A percentile compares a stretch with the other conserved stretches of the same genome.
Conservation (phyloP, 2,888 invertebrate species). For the Melieria omissa region DNA sequence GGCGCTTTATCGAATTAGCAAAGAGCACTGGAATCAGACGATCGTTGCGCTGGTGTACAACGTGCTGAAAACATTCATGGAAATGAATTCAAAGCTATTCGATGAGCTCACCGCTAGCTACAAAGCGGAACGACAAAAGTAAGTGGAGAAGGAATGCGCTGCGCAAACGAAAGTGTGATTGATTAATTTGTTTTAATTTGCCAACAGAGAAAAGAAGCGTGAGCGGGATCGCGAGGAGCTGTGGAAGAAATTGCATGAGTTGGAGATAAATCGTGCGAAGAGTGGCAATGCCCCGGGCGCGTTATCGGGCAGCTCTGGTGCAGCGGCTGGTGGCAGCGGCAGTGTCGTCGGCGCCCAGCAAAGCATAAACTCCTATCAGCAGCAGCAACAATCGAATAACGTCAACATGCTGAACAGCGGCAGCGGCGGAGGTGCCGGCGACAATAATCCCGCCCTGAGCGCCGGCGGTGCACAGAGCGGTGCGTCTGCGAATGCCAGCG, state of each 20-base stretch:
- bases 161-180: neutral
- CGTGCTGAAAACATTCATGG: constrained; percentile 96
- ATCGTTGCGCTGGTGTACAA: constrained; percentile 95
- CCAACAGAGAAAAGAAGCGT: constrained; percentile 68
- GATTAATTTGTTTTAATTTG: constrained; percentile 1
- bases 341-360: constrained; percentile 51
- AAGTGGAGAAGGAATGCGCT: constrained; percentile 56
- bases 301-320: constrained; percentile 46
- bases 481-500: constrained; percentile 53
- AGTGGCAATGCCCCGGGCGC: constrained; percentile 57
- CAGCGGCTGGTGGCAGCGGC: constrained; percentile 46
- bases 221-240: constrained; percentile 97
- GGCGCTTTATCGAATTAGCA: constrained; percentile 90
- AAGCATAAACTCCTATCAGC: constrained; percentile 59
- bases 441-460: constrained; percentile 59
- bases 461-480: constrained; percentile 44
- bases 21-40: constrained; percentile 97
- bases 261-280: constrained; percentile 77
- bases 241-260: constrained; percentile 94
- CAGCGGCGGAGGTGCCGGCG: constrained; percentile 55
- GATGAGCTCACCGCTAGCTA: constrained; percentile 97
- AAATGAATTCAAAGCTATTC: constrained; percentile 96
- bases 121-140: constrained; percentile 99
- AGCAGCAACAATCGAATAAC: constrained; percentile 64
- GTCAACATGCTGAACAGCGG: constrained; percentile 52